Percentiles rank a stretch among this genome's conserved stretches.
These are phyloP conservation scores for Lamprologus lemairii DNA, from an alignment of 2,113 vertebrate genomes.

Conservation along the genomic window DNA sequence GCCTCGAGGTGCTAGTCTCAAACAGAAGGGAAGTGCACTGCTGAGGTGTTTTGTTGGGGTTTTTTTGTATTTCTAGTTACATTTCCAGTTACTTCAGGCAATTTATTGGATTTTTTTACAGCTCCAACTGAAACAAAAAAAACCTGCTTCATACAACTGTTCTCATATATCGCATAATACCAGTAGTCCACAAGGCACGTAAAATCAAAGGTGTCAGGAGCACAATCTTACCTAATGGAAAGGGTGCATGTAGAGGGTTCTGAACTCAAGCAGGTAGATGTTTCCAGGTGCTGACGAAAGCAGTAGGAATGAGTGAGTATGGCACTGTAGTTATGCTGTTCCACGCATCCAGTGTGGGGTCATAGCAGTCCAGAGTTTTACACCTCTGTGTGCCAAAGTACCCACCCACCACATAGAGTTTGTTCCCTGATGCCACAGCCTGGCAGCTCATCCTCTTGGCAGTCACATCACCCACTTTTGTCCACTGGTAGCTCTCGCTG, in stretches of 20 bases:
- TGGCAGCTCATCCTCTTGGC: conserved; percentile 82
- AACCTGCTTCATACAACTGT: accelerated
- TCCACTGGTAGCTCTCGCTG: conserved; percentile 81
- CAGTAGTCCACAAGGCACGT: neutral
- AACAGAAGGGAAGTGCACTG: neutral
- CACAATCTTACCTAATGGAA: conserved; percentile 52
- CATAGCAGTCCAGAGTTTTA: conserved; percentile 82
- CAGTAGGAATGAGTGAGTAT: conserved; percentile 81
- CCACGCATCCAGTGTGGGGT: conserved; percentile 78
- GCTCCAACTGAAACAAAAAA: neutral
- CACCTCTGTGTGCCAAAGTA: conserved; percentile 82
- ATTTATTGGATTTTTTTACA: neutral
- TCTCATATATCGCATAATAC: neutral
- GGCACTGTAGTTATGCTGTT: conserved; percentile 82
- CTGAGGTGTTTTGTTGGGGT: neutral
- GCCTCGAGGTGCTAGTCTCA: neutral
- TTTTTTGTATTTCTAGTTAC: neutral
- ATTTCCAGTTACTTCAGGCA: neutral
- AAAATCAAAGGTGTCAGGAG: neutral
- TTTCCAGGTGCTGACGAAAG: conserved; percentile 84
- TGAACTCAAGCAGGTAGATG: conserved; percentile 70
- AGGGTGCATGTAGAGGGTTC: neutral
- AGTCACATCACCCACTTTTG: conserved; percentile 79
- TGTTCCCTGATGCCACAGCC: conserved; percentile 79
- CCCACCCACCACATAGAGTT: conserved; percentile 80